Evolutionary conservation across 2,888 invertebrate species (phyloP), one percentile per base, ranked within the genome.

Genomic region (Deilephila elpenor): DNA sequence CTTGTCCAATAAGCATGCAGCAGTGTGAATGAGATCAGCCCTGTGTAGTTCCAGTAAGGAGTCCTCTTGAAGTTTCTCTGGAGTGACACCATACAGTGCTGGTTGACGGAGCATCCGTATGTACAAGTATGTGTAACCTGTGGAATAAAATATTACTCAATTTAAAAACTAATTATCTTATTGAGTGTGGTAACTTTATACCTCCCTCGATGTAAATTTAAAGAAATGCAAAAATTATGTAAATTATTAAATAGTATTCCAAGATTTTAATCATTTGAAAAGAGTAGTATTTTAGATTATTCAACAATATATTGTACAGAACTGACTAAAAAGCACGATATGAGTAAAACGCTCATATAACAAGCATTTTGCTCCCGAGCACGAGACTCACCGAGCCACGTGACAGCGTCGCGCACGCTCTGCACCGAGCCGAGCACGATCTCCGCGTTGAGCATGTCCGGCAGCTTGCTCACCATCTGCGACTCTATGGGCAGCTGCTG

Each of bases 401-500:
- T 97, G 71, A 98, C 98, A 0, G 98, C 99, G 83, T 99, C 99
- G 70, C 97, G 95, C 0, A 99, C 96, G 87, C 89, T 92, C 91
- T 97, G 97, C 71, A 99, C 97, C 0, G 98, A 98, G 0, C 99
- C 99, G 11, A 99, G 95, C 0, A 99, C 99, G 37, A 99, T 96
- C 95, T 99, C 99, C 0, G 99, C 99, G 91, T 99, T 99, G 59
- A 99, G 94, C 97, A 99, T 98, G 88, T 99, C 99, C 0, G 99
- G 97, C 85, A 99, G 94, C 89, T 98, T 99, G 73, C 97, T 95
- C 32, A 99, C 96, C 84, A 99, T 95, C 93, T 99, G 99, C 0
- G 99, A 99, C 91, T 99, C 99, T 73, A 99, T 99, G 0, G 99
- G 99, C 78, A 99, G 93, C 88, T 99, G 99, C 89, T 99, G 99